These are phyloP conservation scores for Cyanoramphus novaezelandiae DNA, from an alignment of 2,113 vertebrate genomes.

Conservation along the genomic window DNA sequence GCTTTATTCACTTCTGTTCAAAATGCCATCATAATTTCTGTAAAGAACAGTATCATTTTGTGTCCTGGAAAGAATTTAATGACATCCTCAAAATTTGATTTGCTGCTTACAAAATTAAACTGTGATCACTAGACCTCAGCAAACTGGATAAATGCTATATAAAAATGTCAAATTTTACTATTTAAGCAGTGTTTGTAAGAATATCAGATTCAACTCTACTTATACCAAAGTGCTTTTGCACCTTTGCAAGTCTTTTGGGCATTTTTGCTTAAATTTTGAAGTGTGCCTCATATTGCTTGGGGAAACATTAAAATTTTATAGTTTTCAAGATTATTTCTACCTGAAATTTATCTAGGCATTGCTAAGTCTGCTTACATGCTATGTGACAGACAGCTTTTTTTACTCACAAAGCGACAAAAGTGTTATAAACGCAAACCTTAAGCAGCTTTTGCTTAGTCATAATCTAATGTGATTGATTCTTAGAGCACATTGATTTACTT, in stretches of 20 bases:
- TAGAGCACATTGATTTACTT: neutral
- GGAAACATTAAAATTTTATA: neutral
- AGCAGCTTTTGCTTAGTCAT: neutral
- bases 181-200: neutral
- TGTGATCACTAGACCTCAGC: neutral
- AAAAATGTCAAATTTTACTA: neutral
- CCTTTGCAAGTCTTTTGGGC: neutral
- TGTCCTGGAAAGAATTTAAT: neutral
- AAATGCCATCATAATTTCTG: neutral
- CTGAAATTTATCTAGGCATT: neutral
- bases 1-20: neutral
- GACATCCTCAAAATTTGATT: neutral
- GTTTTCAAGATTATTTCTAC: neutral
- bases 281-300: neutral
- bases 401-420: neutral
- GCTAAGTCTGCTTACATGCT: neutral
- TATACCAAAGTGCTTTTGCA: neutral
- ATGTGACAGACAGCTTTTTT: neutral
- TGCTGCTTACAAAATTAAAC: neutral
- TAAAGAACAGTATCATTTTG: neutral
- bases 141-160: neutral
- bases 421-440: neutral
- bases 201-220: neutral
- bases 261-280: neutral
- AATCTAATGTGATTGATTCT: neutral